Evolutionary conservation across 2,797 vertebrate genomes (phyloP), one percentile per base, ranked within the genome.

Genomic region (Melanotaenia boesemani): DNA sequence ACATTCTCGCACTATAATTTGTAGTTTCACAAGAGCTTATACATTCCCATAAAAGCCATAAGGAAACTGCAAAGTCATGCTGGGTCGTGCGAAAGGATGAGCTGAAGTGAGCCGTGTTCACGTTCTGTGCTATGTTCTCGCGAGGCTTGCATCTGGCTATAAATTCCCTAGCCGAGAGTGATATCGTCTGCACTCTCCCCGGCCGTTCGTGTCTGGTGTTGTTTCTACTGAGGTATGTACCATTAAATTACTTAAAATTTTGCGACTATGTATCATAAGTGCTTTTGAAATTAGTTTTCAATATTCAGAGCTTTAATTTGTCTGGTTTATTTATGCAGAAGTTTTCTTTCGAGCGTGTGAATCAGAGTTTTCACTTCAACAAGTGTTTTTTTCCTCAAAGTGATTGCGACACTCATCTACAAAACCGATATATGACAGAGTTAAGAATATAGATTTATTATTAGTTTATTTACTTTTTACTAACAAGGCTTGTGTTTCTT

Each of bases 11-110:
- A 24, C 48, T 56, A 1, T 36, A 28, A 11, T 48, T 32, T 46
- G 1, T 1, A 10, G 10, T 86, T 77, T 77, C 64, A 58, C 50
- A 76, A 66, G 4, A 69, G 26, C 1, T 24, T 3, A 20, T 5
- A 10, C 4, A 41, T 37, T 71, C 34, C 55, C 55, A 34, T 26
- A 41, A 60, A 46, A 50, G 20, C 6, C 30, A 11, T 5, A 6
- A 22, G 55, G 56, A 90, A 93, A 85, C 1, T 94, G 95, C 94
- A 86, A 83, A 94, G 94, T 95, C 95, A 95, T 92, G 86, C 92
- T 91, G 79, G 60, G 52, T 86, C 12, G 70, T 39, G 26, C 1
- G 13, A 6, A 28, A 10, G 28, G 13, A 20, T 36, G 32, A 56
- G 12, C 3, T 26, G 30, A 54, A 65, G 22, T 65, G 70, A 44